Base-by-base conservation (phyloP, 2,797 vertebrate species). In the Poliocrania exsul region DNA sequence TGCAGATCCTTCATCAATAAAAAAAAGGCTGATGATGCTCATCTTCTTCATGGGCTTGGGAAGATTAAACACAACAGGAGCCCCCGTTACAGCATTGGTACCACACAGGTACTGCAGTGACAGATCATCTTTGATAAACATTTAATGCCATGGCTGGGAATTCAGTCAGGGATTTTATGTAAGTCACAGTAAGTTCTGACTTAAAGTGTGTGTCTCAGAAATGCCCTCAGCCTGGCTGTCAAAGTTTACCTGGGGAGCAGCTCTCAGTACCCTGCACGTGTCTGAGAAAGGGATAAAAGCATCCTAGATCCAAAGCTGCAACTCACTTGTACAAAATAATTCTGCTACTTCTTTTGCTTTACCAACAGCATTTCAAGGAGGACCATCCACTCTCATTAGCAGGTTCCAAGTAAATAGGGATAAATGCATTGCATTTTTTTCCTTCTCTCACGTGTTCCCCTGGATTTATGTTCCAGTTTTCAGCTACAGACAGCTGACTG, bases 111-210 rank as follows among this genome's bases (percentile, higher is more conserved):
- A 71, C 29, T 4, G 2, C 3, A 77, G 53, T 33, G 29, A 80
- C 42, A 71, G 64, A 80, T 71, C 49, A 81, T 31, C 82, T 81
- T 37, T 86, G 82, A 88, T 69, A 81, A 96, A 54, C 46, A 38
- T 69, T 84, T 81, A 46, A 80, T 33, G 44, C 13, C 24, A 81
- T 60, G 73, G 23, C 94, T 0, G 1, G 71, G 92, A 90, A 84
- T 54, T 40, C 79, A 90, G 82, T 71, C 64, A 88, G 65, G 40
- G 61, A 78, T 84, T 95, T 95, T 93, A 86, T 33, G 53, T 61
- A 83, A 83, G 66, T 53, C 67, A 35, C 37, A 33, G 46, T 46
- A 79, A 84, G 77, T 95, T 65, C 47, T 83, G 78, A 92, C 85
- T 80, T 12, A 21, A 89, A 75, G 26, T 4, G 9, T 42, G 25